Evolutionary conservation across 2,888 invertebrate genomes (phyloP).

Genomic region (Julus scandinavius): DNA sequence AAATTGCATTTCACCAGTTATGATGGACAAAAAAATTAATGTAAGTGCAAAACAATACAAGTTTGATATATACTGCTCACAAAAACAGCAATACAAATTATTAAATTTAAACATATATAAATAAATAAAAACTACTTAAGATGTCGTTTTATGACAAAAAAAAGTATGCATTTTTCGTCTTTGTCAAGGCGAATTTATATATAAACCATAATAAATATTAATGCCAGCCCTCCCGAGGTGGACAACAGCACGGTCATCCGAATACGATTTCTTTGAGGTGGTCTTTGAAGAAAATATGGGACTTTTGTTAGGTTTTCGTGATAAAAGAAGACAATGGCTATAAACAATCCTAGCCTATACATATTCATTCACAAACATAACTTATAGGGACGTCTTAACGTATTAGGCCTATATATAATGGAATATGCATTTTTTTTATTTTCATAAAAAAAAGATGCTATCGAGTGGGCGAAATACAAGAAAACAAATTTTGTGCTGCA

Average conservation of each 20-base stretch:
- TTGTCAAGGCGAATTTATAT: slow-evolving; percentile 15
- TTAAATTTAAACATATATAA: slow-evolving; percentile 11
- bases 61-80: neutral
- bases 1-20: no score
- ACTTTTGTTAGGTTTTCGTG: slow-evolving; percentile 16
- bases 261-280: slow-evolving; percentile 1
- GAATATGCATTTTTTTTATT: neutral
- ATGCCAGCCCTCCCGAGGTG: slow-evolving; percentile 23
- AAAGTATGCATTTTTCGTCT: neutral
- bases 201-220: slow-evolving; percentile 31
- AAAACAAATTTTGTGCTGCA: neutral
- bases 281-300: slow-evolving; percentile 25
- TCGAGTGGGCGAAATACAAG: slow-evolving; percentile 38
- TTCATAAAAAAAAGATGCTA: slow-evolving; percentile 20
- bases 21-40: neutral
- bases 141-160: neutral
- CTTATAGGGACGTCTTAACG: neutral
- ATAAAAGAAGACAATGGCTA: slow-evolving; percentile 35
- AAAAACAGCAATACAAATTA: neutral
- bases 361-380: slow-evolving; percentile 38
- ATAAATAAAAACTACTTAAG: neutral
- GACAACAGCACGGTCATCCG: neutral
- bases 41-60: neutral
- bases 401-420: neutral
- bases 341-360: slow-evolving; percentile 32